These are phyloP conservation scores for Antigone vipio DNA, from an alignment of 2,113 vertebrate species.

Conservation along the genomic window DNA sequence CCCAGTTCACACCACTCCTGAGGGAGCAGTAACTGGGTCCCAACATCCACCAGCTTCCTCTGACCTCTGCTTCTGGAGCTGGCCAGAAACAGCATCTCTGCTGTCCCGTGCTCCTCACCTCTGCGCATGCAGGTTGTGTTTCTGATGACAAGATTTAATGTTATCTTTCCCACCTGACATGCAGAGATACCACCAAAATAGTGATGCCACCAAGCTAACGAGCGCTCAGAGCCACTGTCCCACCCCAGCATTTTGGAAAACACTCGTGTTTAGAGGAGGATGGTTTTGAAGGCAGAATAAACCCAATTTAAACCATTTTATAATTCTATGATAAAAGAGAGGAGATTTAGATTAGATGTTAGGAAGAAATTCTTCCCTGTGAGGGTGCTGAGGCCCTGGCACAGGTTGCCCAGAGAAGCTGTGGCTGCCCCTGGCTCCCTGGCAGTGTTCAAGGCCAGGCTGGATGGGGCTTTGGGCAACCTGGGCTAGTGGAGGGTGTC, in stretches of 20 bases:
- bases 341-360: no score
- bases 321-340: no score
- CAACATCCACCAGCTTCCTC: neutral
- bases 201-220: no score
- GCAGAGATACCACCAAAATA: neutral
- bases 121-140: rapidly evolving
- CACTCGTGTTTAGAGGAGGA: neutral
- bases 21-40: neutral
- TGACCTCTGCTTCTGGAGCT: neutral
- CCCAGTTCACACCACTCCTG: neutral
- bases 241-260: neutral
- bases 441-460: no score
- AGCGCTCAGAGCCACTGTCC: neutral
- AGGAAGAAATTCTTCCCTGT: no score
- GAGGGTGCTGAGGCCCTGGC: no score
- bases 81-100: neutral
- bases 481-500: no score
- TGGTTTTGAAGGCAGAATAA: neutral
- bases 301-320: no score
- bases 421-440: no score
- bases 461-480: no score
- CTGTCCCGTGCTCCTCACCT: neutral
- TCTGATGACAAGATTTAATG: neutral
- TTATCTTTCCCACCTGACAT: neutral
- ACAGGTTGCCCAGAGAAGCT: no score